Base-by-base conservation (phyloP, 2,888 invertebrate species). In the Acronicta psi region DNA sequence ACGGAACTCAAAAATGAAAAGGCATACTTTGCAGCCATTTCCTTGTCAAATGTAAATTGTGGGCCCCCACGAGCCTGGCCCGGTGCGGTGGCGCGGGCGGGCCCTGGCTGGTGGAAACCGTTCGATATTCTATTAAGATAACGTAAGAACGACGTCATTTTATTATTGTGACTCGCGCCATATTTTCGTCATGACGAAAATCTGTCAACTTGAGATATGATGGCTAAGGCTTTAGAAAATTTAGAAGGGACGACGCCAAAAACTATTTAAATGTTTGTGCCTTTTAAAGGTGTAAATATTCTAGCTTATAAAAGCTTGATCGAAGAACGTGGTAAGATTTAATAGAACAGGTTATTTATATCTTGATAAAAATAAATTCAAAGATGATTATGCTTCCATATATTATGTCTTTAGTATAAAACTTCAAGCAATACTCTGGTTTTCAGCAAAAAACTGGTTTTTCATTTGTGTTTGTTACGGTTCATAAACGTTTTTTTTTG, bases 71-170 rank as follows among this genome's bases (percentile, higher is more conserved):
- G 34, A 7, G 34, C 58, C 61, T 23, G n/a, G n/a, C n/a, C n/a
- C n/a, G n/a, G n/a, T n/a, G n/a, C n/a, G n/a, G n/a, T n/a, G n/a
- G n/a, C n/a, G n/a, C n/a, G n/a, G n/a, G n/a, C n/a, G n/a, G n/a
- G n/a, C n/a, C n/a, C n/a, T n/a, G 43, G 25, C 10, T 20, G 11
- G 23, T 8, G 38, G 57, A 54, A 46, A 44, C 45, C 64, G 80
- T 64, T 80, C 84, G 92, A 92, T 93, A 88, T 93, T 91, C 91
- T 91, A 92, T 93, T 93, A 92, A 92, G 92, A 92, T 92, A 91
- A 82, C 84, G 80, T 61, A 75, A 67, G 71, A 69, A 79, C 68
- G 69, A 73, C 82, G 65, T 45, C 65, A 31, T 76, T 76, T 73
- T 76, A 84, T 87, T 86, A 85, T 85, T 82, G 80, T 78, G 80